phyloP scores from a whole-genome alignment of 2,113 vertebrate genomes.

The Paradisaea rubra region DNA sequence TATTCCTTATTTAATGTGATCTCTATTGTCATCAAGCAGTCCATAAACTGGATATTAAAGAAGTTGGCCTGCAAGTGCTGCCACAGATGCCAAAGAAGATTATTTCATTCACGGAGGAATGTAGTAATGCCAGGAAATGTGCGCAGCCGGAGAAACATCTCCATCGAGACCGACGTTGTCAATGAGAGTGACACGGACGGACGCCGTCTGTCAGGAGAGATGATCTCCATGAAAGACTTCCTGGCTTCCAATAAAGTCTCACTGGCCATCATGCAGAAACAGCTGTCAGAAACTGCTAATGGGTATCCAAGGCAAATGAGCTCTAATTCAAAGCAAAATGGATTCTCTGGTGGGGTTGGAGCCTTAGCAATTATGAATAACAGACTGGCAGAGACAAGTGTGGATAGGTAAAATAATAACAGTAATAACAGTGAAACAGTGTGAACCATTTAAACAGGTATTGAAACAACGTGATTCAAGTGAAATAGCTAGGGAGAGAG shows the following conservation, averaged over 20 bases:
- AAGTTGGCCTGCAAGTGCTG: slow-evolving; percentile 76
- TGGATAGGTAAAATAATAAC: slow-evolving; percentile 77
- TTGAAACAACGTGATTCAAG: neutral
- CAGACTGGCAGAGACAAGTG: slow-evolving; percentile 90
- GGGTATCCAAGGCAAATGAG: slow-evolving; percentile 77
- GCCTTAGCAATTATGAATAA: slow-evolving; percentile 97
- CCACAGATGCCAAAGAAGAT: slow-evolving; percentile 73
- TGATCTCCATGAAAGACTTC: slow-evolving; percentile 96
- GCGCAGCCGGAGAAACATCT: slow-evolving; percentile 76
- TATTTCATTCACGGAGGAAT: slow-evolving; percentile 77
- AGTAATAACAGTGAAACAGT: neutral
- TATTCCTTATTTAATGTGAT: slow-evolving; percentile 98
- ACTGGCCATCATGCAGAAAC: slow-evolving; percentile 92
- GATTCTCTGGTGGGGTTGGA: slow-evolving; percentile 90
- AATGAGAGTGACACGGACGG: slow-evolving; percentile 87
- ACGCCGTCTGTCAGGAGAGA: slow-evolving; percentile 89
- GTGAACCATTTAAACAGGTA: neutral
- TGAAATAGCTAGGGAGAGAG: neutral
- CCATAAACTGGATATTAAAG: slow-evolving; percentile 92
- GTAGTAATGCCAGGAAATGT: slow-evolving; percentile 82
- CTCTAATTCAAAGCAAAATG: slow-evolving; percentile 75
- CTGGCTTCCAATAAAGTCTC: slow-evolving; percentile 90
- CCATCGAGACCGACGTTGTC: slow-evolving; percentile 84
- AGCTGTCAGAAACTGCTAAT: slow-evolving; percentile 87
- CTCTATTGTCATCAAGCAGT: slow-evolving; percentile 96